phyloP scores from a whole-genome alignment of 92 coral and sea anemone genomes.

The Epizoanthus stellaris region DNA sequence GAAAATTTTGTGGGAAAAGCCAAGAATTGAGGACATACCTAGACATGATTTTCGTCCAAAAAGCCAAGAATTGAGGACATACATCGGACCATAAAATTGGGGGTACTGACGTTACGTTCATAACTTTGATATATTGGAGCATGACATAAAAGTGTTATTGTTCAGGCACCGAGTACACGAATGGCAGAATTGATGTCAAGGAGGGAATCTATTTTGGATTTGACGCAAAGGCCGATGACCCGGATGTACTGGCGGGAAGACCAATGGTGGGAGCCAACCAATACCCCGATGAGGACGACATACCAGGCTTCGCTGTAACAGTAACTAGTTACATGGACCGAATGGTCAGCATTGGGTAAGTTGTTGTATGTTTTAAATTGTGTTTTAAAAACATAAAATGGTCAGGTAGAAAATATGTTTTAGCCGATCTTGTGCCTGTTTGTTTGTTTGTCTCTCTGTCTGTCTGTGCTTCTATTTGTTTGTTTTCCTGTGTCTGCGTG shows the following conservation, averaged over 20 bases:
- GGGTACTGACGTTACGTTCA: too few relatives aligned
- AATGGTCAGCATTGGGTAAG: constrained; percentile 72
- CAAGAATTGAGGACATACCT: too few relatives aligned
- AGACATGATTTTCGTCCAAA: too few relatives aligned
- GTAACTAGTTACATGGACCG: constrained; percentile 49
- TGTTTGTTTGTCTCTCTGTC: too few relatives aligned
- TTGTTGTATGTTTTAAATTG: background rate
- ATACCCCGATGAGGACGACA: constrained; percentile 61
- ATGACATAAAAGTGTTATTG: background rate
- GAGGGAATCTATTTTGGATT: constrained; percentile 83
- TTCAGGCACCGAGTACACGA: constrained; percentile 72
- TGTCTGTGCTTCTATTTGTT: too few relatives aligned
- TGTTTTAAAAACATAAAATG: background rate
- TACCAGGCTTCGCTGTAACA: constrained; percentile 56
- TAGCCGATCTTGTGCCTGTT: too few relatives aligned
- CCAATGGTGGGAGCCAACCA: constrained; percentile 73
- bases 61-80: too few relatives aligned
- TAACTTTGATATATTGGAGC: too few relatives aligned
- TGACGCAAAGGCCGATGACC: constrained; percentile 43
- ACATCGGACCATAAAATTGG: too few relatives aligned
- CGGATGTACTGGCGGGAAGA: constrained; percentile 36
- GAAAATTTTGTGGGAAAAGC: too few relatives aligned
- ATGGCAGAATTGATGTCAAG: constrained; percentile 63
- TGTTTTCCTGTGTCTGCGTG: too few relatives aligned
- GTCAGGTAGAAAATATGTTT: too few relatives aligned